A percentile compares a stretch with the other conserved stretches of the same genome.
Conservation (phyloP, 1,140 invertebrate species). For the Drosophila simulans region DNA sequence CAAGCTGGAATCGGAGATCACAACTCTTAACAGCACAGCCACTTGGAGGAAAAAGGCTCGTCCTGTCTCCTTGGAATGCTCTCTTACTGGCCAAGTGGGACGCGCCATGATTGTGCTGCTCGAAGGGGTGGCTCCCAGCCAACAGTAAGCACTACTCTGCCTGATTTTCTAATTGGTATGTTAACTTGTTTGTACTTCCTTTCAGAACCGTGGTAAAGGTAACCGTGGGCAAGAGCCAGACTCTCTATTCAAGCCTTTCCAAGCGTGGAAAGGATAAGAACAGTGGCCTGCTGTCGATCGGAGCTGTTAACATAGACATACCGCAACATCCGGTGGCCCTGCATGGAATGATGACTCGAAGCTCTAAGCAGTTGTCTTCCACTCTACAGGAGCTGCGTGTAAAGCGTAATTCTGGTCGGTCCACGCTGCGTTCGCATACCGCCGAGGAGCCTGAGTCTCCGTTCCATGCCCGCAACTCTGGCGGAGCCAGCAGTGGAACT, state of each 20-base stretch:
- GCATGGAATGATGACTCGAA: conserved; percentile 98
- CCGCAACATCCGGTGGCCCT: conserved; percentile 98
- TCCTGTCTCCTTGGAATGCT: conserved; percentile 90
- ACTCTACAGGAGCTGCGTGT: conserved; percentile 94
- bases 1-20: conserved; percentile 87
- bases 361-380: conserved; percentile 96
- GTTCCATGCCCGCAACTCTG: conserved; percentile 84
- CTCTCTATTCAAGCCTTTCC: conserved; percentile 93
- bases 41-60: conserved; percentile 84
- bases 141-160: conserved; percentile 87
- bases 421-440: conserved; percentile 86
- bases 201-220: conserved; percentile 96
- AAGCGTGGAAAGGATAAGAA: conserved; percentile 93
- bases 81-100: conserved; percentile 95
- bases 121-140: conserved; percentile 94
- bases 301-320: conserved; percentile 96
- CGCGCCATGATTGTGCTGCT: conserved; percentile 96
- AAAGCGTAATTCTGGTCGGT: conserved; percentile 90
- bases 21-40: conserved; percentile 79
- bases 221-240: conserved; percentile 95
- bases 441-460: conserved; percentile 88
- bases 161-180: too few relatives aligned
- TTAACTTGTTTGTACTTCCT: too few relatives aligned
- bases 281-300: conserved; percentile 94
- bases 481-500: conserved; percentile 49